phyloP scores from a whole-genome alignment of 2,888 invertebrate species.

The Trachelus troglodyta region DNA sequence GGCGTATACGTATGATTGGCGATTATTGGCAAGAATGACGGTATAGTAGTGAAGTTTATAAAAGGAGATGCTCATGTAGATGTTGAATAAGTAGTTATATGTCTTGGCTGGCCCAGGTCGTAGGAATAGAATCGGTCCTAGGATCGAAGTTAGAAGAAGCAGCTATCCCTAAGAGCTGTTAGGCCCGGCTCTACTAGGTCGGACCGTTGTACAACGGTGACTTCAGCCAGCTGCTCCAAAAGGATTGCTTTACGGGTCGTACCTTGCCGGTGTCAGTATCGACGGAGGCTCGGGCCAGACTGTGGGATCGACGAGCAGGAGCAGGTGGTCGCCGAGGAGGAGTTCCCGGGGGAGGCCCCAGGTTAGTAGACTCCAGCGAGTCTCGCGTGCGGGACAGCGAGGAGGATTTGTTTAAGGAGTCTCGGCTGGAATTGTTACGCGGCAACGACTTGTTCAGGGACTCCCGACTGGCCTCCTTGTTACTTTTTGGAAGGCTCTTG shows the following conservation, averaged over 20 bases:
- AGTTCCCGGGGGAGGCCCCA: slow-evolving; percentile 48
- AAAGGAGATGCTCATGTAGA: background rate
- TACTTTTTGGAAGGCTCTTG: slow-evolving; percentile 50
- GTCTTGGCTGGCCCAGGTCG: slow-evolving; percentile 4
- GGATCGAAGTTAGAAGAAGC: slow-evolving; percentile 28
- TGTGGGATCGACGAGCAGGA: slow-evolving; percentile 62
- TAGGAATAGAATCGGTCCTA: slow-evolving; percentile 1
- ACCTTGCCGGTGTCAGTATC: slow-evolving; percentile 73
- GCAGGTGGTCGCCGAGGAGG: slow-evolving; percentile 63
- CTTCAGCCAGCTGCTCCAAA: slow-evolving; percentile 78
- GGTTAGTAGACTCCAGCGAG: slow-evolving; percentile 55
- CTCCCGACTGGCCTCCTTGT: slow-evolving; percentile 53
- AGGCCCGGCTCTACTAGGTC: slow-evolving; percentile 54
- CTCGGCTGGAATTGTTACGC: slow-evolving; percentile 57
- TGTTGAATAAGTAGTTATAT: background rate
- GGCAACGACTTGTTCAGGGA: slow-evolving; percentile 57
- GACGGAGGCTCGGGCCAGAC: slow-evolving; percentile 60
- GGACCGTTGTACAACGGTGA: slow-evolving; percentile 69
- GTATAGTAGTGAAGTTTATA: background rate
- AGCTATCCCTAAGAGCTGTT: slow-evolving; percentile 37
- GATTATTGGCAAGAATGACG: background rate
- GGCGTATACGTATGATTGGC: background rate
- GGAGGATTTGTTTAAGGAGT: slow-evolving; percentile 58
- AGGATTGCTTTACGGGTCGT: slow-evolving; percentile 76
- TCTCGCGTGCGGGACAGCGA: slow-evolving; percentile 60